phyloP scores from a whole-genome alignment of 2,113 vertebrate species.

The Pandion haliaetus region DNA sequence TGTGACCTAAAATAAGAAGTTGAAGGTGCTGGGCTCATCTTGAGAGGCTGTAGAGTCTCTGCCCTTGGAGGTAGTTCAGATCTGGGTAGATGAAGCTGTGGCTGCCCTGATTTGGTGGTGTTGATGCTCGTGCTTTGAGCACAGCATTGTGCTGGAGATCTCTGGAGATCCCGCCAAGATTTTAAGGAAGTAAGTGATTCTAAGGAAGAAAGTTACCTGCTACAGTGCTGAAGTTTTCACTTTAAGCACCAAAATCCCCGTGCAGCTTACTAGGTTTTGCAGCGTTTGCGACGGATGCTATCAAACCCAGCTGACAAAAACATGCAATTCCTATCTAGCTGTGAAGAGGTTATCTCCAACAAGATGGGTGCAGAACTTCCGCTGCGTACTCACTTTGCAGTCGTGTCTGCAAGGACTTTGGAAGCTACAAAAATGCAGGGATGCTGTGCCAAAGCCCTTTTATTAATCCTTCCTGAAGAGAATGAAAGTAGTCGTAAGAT shows the following conservation, averaged over 20 bases:
- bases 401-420: background rate
- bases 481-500: background rate
- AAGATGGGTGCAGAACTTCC: background rate
- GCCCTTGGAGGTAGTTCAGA: background rate
- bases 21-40: background rate
- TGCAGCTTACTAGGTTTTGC: background rate
- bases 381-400: fast-evolving
- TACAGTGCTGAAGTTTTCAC: background rate
- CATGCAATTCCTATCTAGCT: too few relatives aligned
- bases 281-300: background rate
- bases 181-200: too few relatives aligned
- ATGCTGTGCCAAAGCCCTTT: background rate
- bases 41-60: background rate
- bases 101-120: background rate
- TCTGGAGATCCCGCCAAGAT: background rate
- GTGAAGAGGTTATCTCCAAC: background rate
- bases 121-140: background rate
- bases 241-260: background rate
- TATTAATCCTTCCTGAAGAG: background rate
- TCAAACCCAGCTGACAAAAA: background rate
- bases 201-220: background rate
- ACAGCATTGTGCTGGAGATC: background rate
- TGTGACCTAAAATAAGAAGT: background rate
- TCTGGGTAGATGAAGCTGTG: background rate
- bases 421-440: background rate